phyloP scores from a whole-genome alignment of 2,797 vertebrate species.

The Triplophysa yarkandensis region DNA sequence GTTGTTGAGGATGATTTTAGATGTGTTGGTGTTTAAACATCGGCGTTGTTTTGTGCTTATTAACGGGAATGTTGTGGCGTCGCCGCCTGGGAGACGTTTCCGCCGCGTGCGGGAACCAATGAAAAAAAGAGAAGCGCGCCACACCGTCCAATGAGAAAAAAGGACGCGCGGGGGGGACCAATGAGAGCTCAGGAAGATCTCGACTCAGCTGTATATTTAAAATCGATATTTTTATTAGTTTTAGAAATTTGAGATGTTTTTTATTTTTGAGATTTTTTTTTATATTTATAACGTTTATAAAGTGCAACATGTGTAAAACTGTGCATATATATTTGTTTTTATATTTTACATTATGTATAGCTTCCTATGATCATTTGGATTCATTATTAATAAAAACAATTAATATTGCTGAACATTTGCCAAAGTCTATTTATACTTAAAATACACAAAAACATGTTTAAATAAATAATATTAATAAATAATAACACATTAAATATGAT shows the following conservation, averaged over 20 bases:
- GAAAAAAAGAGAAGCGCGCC: conserved; percentile 46
- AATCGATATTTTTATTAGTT: no score
- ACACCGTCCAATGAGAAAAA: conserved; percentile 22
- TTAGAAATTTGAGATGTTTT: no score
- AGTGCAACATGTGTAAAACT: no score
- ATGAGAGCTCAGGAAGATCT: conserved; percentile 44
- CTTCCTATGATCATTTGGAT: no score
- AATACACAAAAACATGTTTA: no score
- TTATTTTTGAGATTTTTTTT: no score
- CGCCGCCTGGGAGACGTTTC: conserved; percentile 45
- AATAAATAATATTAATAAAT: no score
- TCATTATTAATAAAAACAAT: no score
- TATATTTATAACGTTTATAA: no score
- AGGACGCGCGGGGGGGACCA: conserved; percentile 30
- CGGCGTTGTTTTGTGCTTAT: background rate
- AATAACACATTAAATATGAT: no score
- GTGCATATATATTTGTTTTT: no score
- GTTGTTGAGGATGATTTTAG: background rate
- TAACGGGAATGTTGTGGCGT: background rate
- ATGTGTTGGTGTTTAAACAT: conserved; percentile 6
- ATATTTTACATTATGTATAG: background rate
- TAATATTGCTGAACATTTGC: background rate
- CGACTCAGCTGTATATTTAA: no score
- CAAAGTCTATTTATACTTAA: background rate
- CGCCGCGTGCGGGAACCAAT: conserved; percentile 63